These are phyloP conservation scores for Campaea margaritaria DNA, from an alignment of 2,888 invertebrate species.

Conservation along the genomic window DNA sequence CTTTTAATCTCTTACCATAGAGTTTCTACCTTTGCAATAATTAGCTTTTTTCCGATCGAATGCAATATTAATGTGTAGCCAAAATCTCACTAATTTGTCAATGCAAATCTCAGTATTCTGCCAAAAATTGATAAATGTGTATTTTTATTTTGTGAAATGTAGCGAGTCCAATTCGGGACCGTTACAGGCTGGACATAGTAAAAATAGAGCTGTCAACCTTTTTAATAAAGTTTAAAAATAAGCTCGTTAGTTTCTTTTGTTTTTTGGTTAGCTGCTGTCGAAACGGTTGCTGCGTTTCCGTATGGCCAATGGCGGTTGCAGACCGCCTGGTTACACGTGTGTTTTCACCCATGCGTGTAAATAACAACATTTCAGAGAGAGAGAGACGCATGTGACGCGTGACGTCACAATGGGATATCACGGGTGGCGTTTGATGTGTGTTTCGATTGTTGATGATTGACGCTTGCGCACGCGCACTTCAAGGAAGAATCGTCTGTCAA, in stretches of 20 bases:
- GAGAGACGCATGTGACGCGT: constrained; percentile 50
- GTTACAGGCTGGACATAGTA: background rate
- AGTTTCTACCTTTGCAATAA: too few species aligned
- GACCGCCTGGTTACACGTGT: constrained; percentile 37
- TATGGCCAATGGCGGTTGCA: constrained; percentile 2
- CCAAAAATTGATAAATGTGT: too few species aligned
- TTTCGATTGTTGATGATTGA: constrained; percentile 53
- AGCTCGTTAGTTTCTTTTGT: background rate
- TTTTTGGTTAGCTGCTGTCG: too few species aligned
- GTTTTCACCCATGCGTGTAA: constrained; percentile 59
- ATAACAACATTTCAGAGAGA: constrained; percentile 69
- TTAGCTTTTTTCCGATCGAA: too few species aligned
- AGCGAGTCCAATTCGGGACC: too few species aligned
- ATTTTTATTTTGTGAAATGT: too few species aligned
- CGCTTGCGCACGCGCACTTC: constrained; percentile 74
- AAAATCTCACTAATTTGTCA: too few species aligned
- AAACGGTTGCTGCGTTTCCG: constrained; percentile 4
- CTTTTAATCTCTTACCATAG: too few species aligned
- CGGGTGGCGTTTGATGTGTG: constrained; percentile 43
- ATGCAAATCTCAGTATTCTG: too few species aligned
- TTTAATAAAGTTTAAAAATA: constrained; percentile 4
- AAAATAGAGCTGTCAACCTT: constrained; percentile 10
- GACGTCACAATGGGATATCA: constrained; percentile 56
- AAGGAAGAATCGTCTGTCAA: constrained; percentile 69
- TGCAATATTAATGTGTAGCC: too few species aligned